Conservation (phyloP, 2,888 invertebrate species). For the Andrena dorsata region DNA sequence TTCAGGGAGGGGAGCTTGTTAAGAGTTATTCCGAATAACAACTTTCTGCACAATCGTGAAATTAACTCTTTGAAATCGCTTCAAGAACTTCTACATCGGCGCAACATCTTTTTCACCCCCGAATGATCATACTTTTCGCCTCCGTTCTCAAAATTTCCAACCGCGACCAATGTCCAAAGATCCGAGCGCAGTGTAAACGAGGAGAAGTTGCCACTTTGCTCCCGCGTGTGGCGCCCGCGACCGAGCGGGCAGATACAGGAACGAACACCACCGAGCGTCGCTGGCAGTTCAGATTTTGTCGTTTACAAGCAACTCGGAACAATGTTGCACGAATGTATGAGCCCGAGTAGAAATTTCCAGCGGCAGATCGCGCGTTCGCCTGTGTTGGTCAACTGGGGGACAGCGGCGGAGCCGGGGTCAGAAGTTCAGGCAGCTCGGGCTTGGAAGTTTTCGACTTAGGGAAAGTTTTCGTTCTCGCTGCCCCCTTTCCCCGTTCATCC, state of each 20-base stretch:
- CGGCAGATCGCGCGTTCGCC: slow-evolving; percentile 44
- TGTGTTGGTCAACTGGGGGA: slow-evolving; percentile 33
- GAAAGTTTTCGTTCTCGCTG: slow-evolving; percentile 54
- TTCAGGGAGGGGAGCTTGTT: background rate
- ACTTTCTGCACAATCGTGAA: no score
- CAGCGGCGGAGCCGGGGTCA: slow-evolving; percentile 40
- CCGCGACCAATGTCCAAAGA: background rate
- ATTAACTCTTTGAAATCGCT: no score
- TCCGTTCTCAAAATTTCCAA: background rate
- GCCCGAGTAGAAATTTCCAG: slow-evolving; percentile 52
- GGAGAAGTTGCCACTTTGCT: slow-evolving; percentile 22
- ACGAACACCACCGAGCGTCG: slow-evolving; percentile 31
- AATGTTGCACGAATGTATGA: slow-evolving; percentile 45
- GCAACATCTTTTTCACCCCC: no score
- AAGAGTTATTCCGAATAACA: no score
- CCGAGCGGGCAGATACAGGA: slow-evolving; percentile 16
- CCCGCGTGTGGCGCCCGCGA: slow-evolving; percentile 5
- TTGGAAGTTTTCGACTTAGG: slow-evolving; percentile 53
- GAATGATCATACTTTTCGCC: no score
- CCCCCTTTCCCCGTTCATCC: slow-evolving; percentile 29
- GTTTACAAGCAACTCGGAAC: slow-evolving; percentile 47
- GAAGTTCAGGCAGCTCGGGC: slow-evolving; percentile 61
- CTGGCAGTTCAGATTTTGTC: slow-evolving; percentile 36
- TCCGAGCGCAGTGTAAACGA: slow-evolving; percentile 26
- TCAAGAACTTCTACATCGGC: no score